Percentiles rank a stretch among this genome's conserved stretches.
These are phyloP conservation scores for Mycalesis mineus DNA, from an alignment of 2,888 invertebrate genomes.

Conservation along the genomic window DNA sequence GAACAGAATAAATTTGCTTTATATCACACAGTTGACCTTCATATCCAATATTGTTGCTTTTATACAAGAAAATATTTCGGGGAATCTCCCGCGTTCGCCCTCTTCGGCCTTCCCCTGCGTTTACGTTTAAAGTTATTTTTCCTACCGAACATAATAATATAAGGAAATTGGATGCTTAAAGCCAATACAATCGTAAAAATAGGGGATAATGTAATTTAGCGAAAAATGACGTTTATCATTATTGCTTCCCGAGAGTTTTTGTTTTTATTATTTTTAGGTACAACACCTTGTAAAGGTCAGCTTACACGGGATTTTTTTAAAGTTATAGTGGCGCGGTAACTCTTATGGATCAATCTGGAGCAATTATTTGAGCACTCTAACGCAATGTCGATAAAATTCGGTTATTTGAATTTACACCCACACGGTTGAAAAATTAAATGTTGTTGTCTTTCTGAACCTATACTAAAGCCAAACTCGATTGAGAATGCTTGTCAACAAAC, in stretches of 20 bases:
- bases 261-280: no score
- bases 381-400: no score
- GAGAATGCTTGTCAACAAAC: no score
- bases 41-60: constrained; percentile 70
- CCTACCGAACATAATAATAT: constrained; percentile 45
- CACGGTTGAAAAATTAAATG: no score
- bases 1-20: constrained; percentile 76
- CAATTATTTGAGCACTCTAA: no score
- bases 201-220: constrained; percentile 12
- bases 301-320: no score
- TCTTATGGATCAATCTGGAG: no score
- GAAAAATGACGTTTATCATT: constrained; percentile 9
- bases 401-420: no score
- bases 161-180: constrained; percentile 51
- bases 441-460: no score
- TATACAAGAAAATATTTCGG: constrained; percentile 62
- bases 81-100: constrained; percentile 49
- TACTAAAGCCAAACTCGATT: no score
- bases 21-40: constrained; percentile 73
- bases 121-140: constrained; percentile 51
- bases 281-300: no score
- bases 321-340: no score
- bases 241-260: neutral
- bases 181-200: constrained; percentile 30
- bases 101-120: constrained; percentile 39